These are phyloP conservation scores for Alsophila aescularia DNA, from an alignment of 2,888 invertebrate genomes.

Conservation along the genomic window DNA sequence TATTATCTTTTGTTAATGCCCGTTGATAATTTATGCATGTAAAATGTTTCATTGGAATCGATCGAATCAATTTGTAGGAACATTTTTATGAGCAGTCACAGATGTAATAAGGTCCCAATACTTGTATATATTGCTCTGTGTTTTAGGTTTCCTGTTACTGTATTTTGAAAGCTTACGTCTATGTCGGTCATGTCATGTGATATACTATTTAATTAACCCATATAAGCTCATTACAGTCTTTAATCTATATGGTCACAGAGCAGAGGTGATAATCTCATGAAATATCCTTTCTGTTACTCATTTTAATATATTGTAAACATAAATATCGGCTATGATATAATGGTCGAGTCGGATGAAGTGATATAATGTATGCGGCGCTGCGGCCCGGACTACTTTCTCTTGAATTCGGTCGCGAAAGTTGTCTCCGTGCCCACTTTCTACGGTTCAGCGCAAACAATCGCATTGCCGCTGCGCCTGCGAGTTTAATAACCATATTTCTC, in stretches of 20 bases:
- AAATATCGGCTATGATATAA: conserved; percentile 68
- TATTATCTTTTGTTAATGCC: conserved; percentile 21
- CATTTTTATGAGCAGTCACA: no score
- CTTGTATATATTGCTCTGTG: no score
- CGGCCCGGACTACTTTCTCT: conserved; percentile 82
- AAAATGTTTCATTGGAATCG: background rate
- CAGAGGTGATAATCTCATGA: background rate
- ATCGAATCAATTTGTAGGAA: no score
- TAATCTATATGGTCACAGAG: no score
- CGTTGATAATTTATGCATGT: conserved; percentile 18
- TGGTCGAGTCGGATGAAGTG: conserved; percentile 71
- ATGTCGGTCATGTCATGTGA: no score
- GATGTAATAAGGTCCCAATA: no score
- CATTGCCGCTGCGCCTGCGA: conserved; percentile 45
- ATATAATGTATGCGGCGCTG: conserved; percentile 78
- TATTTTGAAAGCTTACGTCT: no score
- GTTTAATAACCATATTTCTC: conserved; percentile 32
- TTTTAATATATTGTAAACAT: conserved; percentile 46
- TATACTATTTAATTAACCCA: no score
- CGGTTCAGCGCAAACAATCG: conserved; percentile 70
- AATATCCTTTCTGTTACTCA: conserved; percentile 31
- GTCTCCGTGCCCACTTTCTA: conserved; percentile 80
- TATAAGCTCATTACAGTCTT: no score
- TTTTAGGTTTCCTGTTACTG: no score
- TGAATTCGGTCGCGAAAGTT: conserved; percentile 84